Base-by-base conservation (phyloP, 2,888 invertebrate genomes). In the Phanerotoma sp. region DNA sequence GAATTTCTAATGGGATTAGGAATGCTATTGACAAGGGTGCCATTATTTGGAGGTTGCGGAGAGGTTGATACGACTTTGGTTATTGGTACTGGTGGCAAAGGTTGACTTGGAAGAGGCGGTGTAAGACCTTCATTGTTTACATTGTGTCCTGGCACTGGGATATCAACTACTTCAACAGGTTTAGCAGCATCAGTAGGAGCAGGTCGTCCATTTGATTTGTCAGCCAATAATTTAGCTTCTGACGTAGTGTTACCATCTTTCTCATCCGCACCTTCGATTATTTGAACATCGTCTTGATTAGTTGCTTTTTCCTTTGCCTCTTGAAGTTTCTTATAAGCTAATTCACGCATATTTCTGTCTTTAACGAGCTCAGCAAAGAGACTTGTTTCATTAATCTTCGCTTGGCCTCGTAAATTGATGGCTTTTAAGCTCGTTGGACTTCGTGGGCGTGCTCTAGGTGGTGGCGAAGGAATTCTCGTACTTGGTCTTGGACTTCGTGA, bases 321-420 rank as follows among this genome's bases (percentile, higher is more conserved):
- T 71, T 86, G 84, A 11, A 88, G 74, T 73, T 86, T 88, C 77
- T 85, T 82, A 56, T 83, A 76, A 50, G 90, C 91, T 74, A 90
- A 82, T 55, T 89, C 89, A 7, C 91, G 82, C 80, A 89, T 90
- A 64, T 90, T 89, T 64, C 88, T 86, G 70, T 91, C 90, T 71
- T 93, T 93, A 11, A 93, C 91, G 57, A 94, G 81, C 77, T 93
- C 92, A 0, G 93, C 93, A 73, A 94, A 94, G 10, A 94, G 81
- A 73, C 93, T 93, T 7, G 93, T 93, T 66, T 92, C 91, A 50
- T 88, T 89, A 71, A 93, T 91, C 75, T 93, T 93, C 68, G 90
- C 88, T 62, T 87, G 71, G 5, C 66, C 69, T 13, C 74, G 54
- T 30, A 74, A 62, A 62, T 75, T 73, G 15, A 75, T 69, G 2